Conservation (phyloP, 1,140 invertebrate genomes). For the Frieseomelitta varia region DNA sequence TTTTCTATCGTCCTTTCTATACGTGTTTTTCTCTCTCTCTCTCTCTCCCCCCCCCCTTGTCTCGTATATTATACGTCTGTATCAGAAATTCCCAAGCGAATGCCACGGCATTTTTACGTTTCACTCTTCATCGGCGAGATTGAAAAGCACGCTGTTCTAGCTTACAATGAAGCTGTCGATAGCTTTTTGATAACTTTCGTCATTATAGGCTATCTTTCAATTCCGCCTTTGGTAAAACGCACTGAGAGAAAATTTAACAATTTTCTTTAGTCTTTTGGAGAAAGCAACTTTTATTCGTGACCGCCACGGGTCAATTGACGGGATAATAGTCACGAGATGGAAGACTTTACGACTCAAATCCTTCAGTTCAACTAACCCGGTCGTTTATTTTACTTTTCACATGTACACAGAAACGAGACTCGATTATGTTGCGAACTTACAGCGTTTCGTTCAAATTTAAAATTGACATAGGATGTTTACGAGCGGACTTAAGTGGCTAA, state of each 20-base stretch:
- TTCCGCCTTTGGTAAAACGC: neutral
- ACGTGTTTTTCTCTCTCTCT: slow-evolving; percentile 32
- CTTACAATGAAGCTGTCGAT: slow-evolving; percentile 25
- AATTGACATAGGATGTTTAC: neutral
- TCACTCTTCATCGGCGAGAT: slow-evolving; percentile 16
- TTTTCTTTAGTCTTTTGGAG: neutral
- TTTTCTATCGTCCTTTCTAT: slow-evolving; percentile 41
- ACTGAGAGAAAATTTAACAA: neutral
- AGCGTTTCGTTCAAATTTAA: neutral
- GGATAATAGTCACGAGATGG: neutral
- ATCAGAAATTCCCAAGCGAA: slow-evolving; percentile 45
- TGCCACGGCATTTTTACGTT: slow-evolving; percentile 31
- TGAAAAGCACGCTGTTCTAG: neutral
- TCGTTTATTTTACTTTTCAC: slow-evolving; percentile 16
- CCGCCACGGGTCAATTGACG: neutral
- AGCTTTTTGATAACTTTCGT: neutral
- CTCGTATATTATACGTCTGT: neutral
- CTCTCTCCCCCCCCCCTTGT: neutral
- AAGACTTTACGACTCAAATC: slow-evolving; percentile 15
- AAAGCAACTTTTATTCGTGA: slow-evolving; percentile 7
- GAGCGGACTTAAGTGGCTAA: neutral
- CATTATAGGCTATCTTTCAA: neutral
- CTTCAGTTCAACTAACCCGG: neutral
- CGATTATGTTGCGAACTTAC: neutral
- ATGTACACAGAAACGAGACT: neutral